Percentiles rank a stretch among this genome's conserved stretches.
These are phyloP conservation scores for Cinara cedri DNA, from an alignment of 2,888 invertebrate species.

Conservation along the genomic window DNA sequence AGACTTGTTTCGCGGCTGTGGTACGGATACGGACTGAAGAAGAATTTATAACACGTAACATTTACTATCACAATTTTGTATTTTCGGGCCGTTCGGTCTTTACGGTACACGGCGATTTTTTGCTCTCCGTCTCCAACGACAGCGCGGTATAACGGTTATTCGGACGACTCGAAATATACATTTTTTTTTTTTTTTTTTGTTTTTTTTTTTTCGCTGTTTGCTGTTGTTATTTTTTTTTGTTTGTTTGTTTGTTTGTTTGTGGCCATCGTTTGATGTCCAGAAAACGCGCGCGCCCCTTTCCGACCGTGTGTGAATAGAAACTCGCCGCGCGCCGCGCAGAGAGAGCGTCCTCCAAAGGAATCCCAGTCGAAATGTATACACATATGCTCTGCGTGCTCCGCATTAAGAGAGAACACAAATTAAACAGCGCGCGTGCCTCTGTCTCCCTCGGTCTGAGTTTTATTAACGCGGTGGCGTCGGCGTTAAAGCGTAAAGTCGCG, in stretches of 20 bases:
- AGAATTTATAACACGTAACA: too few species aligned
- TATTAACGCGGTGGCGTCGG: too few species aligned
- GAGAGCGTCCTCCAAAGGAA: too few species aligned
- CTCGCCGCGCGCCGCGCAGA: too few species aligned
- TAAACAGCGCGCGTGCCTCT: neutral
- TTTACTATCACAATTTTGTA: too few species aligned
- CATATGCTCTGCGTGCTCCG: too few species aligned
- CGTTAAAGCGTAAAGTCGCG: too few species aligned
- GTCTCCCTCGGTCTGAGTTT: neutral
- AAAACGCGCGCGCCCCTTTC: conserved; percentile 24
- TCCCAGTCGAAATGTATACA: too few species aligned
- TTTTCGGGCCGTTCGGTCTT: neutral
- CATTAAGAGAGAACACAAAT: neutral
- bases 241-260: neutral
- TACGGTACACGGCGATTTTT: conserved; percentile 15
- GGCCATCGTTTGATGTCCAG: conserved; percentile 2
- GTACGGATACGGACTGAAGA: conserved; percentile 14
- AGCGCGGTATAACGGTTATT: conserved; percentile 10
- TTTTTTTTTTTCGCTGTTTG: neutral
- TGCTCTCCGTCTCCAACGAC: neutral
- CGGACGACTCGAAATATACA: neutral
- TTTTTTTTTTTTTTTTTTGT: conserved; percentile 1
- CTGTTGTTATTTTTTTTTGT: neutral
- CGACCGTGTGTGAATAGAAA: too few species aligned
- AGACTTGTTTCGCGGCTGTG: conserved; percentile 1